Conservation (phyloP, 2,888 invertebrate genomes). For the Amphiduros pacificus region DNA sequence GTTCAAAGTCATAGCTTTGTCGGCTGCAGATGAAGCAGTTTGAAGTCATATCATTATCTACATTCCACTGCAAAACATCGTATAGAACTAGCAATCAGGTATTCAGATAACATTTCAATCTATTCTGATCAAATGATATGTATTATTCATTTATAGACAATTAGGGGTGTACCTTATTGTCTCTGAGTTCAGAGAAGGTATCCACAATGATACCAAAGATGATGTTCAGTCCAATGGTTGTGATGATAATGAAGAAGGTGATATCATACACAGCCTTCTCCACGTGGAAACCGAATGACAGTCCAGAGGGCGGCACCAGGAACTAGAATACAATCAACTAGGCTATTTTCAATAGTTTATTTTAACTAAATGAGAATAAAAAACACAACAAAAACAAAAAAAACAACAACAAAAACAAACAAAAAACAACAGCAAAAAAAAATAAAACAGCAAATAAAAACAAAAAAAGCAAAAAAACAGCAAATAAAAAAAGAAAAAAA, state of each 20-base stretch:
- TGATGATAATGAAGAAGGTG: constrained; percentile 56
- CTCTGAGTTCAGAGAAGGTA: constrained; percentile 57
- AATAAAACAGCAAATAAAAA: no score
- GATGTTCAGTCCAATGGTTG: constrained; percentile 57
- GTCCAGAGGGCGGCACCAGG: constrained; percentile 23
- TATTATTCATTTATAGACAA: no score
- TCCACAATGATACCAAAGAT: constrained; percentile 59
- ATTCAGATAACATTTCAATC: background rate
- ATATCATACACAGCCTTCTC: constrained; percentile 48
- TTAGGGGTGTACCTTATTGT: constrained; percentile 45
- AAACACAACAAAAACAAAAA: no score
- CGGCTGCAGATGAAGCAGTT: constrained; percentile 58
- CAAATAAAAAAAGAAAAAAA: no score
- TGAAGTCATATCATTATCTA: constrained; percentile 56
- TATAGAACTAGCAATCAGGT: background rate
- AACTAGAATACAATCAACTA: no score
- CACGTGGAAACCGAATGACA: constrained; percentile 35
- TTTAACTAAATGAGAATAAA: no score
- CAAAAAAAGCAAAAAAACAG: no score
- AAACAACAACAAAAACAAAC: no score
- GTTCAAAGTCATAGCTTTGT: constrained; percentile 57
- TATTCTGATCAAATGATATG: background rate
- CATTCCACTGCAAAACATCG: constrained; percentile 55
- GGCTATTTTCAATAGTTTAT: no score
- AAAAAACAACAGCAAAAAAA: no score